Evolutionary conservation across 2,113 vertebrate species (phyloP).

Genomic region (Sinocyclocheilus rhinocerous): DNA sequence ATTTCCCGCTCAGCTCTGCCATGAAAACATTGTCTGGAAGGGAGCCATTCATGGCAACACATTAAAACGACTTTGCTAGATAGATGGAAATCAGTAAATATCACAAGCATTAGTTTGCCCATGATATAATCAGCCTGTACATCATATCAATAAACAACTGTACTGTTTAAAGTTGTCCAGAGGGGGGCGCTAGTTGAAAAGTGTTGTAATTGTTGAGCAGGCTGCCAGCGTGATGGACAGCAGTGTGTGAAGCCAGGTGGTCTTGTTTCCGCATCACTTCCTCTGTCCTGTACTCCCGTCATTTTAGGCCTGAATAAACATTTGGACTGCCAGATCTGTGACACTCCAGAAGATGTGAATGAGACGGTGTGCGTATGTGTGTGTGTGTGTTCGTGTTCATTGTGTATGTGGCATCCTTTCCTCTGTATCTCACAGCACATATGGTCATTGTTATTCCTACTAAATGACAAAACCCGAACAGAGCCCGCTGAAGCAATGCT

Average conservation of each 20-base stretch:
- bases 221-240: slow-evolving; percentile 5
- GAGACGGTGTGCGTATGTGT: not conserved
- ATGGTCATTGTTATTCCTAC: slow-evolving; percentile 17
- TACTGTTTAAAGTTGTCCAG: slow-evolving; percentile 45
- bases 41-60: slow-evolving; percentile 16
- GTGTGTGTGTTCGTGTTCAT: not conserved
- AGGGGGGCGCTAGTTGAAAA: slow-evolving; percentile 40
- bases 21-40: not conserved
- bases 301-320: slow-evolving; percentile 8
- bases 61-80: slow-evolving; percentile 15
- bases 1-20: not conserved
- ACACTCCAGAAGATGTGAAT: not conserved
- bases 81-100: not conserved
- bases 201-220: not conserved
- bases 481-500: not conserved
- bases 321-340: slow-evolving; percentile 22
- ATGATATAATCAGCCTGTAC: not conserved
- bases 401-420: not conserved
- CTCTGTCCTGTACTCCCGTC: not conserved
- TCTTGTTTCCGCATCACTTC: slow-evolving; percentile 40
- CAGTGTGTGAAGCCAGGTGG: slow-evolving; percentile 37
- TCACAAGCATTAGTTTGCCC: too few species aligned
- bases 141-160: not conserved
- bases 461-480: not conserved
- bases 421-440: not conserved